Evolutionary conservation across 2,797 vertebrate species (phyloP).

Genomic region (Hapalemur alaotrensis): DNA sequence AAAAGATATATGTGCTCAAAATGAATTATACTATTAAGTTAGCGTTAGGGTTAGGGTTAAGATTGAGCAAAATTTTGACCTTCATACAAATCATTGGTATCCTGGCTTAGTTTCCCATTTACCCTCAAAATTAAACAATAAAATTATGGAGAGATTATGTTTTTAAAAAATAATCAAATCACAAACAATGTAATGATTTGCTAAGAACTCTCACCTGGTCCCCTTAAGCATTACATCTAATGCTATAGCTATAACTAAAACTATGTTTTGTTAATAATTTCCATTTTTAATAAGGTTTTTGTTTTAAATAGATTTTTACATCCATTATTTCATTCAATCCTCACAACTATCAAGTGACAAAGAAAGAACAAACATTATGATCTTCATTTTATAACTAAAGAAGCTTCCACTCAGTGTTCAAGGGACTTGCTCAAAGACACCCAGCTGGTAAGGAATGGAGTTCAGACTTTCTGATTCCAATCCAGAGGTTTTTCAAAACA

Average conservation of each 20-base stretch:
- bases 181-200: background rate
- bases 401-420: background rate
- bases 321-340: background rate
- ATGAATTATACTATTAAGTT: constrained; percentile 33
- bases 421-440: background rate
- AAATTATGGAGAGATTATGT: background rate
- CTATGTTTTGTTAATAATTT: constrained; percentile 9
- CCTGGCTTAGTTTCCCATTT: background rate
- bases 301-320: constrained; percentile 9
- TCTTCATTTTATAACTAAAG: background rate
- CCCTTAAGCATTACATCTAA: background rate
- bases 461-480: background rate
- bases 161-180: background rate
- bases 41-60: background rate
- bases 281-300: background rate
- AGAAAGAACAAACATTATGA: background rate
- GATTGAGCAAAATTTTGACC: background rate
- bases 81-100: background rate
- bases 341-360: background rate
- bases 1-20: background rate
- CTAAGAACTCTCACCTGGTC: background rate
- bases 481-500: background rate
- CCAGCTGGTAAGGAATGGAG: background rate
- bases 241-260: background rate
- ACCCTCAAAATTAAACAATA: constrained; percentile 36